Percentiles rank a stretch among this genome's conserved stretches.
phyloP scores from a whole-genome alignment of 2,888 invertebrate genomes.

The Eledone cirrhosa region DNA sequence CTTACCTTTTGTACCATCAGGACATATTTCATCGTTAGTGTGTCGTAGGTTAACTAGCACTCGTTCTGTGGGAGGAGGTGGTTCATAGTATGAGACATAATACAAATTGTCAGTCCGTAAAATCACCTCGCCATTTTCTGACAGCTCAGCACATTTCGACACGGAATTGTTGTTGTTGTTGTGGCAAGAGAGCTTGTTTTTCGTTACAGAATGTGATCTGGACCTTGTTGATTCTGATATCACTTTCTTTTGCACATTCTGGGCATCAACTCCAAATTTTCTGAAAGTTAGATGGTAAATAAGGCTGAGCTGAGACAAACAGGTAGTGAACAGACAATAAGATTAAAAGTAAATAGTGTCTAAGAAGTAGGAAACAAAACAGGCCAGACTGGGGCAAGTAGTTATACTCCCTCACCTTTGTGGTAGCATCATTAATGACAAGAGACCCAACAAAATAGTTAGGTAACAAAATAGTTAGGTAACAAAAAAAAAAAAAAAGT shows the following conservation, averaged over 20 bases:
- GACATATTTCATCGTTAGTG: slow-evolving; percentile 18
- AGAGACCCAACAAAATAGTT: too few relatives aligned
- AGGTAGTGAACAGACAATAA: too few relatives aligned
- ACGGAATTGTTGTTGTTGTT: slow-evolving; percentile 25
- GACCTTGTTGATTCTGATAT: not conserved
- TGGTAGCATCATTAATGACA: too few relatives aligned
- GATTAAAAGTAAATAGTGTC: too few relatives aligned
- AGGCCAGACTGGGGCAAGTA: too few relatives aligned
- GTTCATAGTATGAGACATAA: slow-evolving; percentile 49
- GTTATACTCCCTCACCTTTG: too few relatives aligned
- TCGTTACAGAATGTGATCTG: slow-evolving; percentile 27
- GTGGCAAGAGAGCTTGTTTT: slow-evolving; percentile 25
- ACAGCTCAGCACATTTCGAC: slow-evolving; percentile 3
- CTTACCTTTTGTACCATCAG: slow-evolving; percentile 25
- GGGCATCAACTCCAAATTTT: slow-evolving; percentile 25
- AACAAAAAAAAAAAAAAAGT: not conserved
- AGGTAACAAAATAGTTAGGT: not conserved
- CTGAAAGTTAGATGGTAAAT: not conserved
- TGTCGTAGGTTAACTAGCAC: slow-evolving; percentile 32
- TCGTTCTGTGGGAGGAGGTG: slow-evolving; percentile 40
- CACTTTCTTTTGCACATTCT: slow-evolving; percentile 9
- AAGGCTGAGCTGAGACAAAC: too few relatives aligned
- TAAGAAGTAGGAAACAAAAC: too few relatives aligned
- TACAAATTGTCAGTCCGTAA: slow-evolving; percentile 51
- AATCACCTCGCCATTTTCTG: slow-evolving; percentile 35